These are phyloP conservation scores for Amblyraja radiata DNA, from an alignment of 2,797 vertebrate genomes.

Conservation along the genomic window DNA sequence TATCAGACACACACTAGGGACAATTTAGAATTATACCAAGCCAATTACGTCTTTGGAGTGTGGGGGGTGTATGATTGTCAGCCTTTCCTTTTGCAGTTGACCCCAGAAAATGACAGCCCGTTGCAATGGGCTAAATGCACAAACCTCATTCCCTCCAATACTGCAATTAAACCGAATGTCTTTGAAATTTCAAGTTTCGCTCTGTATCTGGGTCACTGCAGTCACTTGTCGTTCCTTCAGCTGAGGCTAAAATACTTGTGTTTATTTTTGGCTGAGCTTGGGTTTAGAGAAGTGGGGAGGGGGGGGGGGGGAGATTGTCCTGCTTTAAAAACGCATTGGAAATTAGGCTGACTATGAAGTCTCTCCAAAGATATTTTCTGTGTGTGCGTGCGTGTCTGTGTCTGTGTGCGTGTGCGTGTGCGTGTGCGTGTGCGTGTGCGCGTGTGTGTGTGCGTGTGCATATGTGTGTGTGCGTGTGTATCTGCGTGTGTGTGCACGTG, in stretches of 20 bases:
- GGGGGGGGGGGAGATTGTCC: neutral
- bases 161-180: neutral
- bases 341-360: neutral
- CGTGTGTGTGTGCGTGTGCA: too few species aligned
- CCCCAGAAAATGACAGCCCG: neutral
- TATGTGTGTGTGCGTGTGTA: too few species aligned
- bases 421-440: too few species aligned
- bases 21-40: too few species aligned
- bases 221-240: neutral
- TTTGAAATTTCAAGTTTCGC: neutral
- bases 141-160: neutral
- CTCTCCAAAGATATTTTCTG: neutral
- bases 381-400: neutral
- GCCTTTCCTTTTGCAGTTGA: too few species aligned
- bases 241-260: neutral
- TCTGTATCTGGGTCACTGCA: conserved; percentile 16
- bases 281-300: neutral
- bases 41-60: too few species aligned
- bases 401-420: neutral
- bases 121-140: neutral
- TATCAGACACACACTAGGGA: too few species aligned
- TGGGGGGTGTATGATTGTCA: too few species aligned
- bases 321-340: neutral
- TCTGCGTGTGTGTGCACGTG: too few species aligned
- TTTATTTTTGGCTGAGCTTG: neutral